Percentiles rank a stretch among this genome's conserved stretches.
These are phyloP conservation scores for Drosophila prolongata DNA, from an alignment of 2,888 invertebrate species.

Conservation along the genomic window DNA sequence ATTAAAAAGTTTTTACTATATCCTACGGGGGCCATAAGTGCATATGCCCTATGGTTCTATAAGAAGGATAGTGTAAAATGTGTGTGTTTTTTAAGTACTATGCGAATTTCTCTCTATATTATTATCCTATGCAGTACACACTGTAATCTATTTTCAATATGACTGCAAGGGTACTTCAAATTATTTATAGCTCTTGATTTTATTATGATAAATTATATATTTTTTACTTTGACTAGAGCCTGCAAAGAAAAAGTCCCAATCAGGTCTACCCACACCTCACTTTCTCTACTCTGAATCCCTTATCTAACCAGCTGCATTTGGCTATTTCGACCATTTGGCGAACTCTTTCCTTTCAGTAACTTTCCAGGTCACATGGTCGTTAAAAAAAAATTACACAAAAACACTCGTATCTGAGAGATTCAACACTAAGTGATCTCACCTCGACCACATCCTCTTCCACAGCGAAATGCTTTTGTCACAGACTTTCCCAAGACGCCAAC, in stretches of 20 bases:
- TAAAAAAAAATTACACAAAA: slow-evolving; percentile 5
- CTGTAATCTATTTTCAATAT: too few species aligned
- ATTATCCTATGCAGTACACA: too few species aligned
- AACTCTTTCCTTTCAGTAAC: slow-evolving; percentile 6
- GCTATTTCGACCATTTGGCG: slow-evolving; percentile 16
- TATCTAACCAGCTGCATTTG: slow-evolving; percentile 20
- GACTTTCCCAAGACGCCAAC: slow-evolving; percentile 44
- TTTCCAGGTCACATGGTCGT: slow-evolving; percentile 31
- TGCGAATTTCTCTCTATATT: too few species aligned
- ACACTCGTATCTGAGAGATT: slow-evolving; percentile 14
- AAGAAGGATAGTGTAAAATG: too few species aligned
- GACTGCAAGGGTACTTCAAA: too few species aligned
- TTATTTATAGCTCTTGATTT: too few species aligned
- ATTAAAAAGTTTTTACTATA: too few species aligned
- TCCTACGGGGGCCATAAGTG: too few species aligned
- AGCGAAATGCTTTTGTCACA: slow-evolving; percentile 42
- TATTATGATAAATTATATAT: too few species aligned
- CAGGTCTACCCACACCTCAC: neutral
- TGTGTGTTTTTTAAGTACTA: too few species aligned
- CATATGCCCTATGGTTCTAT: too few species aligned
- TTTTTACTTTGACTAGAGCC: neutral
- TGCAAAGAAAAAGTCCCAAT: neutral
- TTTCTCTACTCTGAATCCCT: slow-evolving; percentile 23
- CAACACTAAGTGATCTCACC: slow-evolving; percentile 37
- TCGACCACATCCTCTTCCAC: slow-evolving; percentile 3